Conservation (phyloP, 1,140 invertebrate species). For the Drosophila malerkotliana region DNA sequence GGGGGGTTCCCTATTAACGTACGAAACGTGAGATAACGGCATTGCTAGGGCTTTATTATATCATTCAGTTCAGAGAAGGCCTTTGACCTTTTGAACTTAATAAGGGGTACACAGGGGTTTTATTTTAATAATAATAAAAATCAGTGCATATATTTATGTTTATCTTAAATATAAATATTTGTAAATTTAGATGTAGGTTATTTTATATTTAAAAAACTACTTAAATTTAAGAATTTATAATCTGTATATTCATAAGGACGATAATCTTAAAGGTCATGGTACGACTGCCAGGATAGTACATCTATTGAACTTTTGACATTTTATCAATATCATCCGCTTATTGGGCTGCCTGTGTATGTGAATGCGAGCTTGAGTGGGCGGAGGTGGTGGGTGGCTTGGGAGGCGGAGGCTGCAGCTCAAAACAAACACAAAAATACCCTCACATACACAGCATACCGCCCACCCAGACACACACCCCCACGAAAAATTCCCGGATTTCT, state of each 20-base stretch:
- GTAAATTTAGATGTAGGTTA: not conserved
- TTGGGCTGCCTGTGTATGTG: slow-evolving; percentile 29
- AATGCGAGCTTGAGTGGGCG: slow-evolving; percentile 13
- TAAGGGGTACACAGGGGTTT: not conserved
- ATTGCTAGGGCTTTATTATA: not conserved
- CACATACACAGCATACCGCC: slow-evolving; percentile 60
- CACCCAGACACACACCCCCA: slow-evolving; percentile 33
- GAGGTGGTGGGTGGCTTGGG: not conserved
- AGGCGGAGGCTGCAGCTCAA: slow-evolving; percentile 56
- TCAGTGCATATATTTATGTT: not conserved
- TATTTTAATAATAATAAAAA: not conserved
- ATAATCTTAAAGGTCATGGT: not conserved
- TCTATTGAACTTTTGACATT: slow-evolving; percentile 35
- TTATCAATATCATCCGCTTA: slow-evolving; percentile 30
- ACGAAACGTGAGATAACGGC: slow-evolving; percentile 4
- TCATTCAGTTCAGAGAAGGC: not conserved
- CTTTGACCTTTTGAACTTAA: not conserved
- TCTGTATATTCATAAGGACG: not conserved
- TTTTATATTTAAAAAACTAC: not conserved
- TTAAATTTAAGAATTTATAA: not conserved
- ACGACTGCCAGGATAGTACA: not conserved
- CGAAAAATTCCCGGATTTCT: not conserved
- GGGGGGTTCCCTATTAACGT: not conserved
- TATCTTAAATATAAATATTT: not conserved
- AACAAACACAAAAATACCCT: slow-evolving; percentile 72